Conservation (phyloP, 2,797 vertebrate genomes). For the Enoplosus armatus region DNA sequence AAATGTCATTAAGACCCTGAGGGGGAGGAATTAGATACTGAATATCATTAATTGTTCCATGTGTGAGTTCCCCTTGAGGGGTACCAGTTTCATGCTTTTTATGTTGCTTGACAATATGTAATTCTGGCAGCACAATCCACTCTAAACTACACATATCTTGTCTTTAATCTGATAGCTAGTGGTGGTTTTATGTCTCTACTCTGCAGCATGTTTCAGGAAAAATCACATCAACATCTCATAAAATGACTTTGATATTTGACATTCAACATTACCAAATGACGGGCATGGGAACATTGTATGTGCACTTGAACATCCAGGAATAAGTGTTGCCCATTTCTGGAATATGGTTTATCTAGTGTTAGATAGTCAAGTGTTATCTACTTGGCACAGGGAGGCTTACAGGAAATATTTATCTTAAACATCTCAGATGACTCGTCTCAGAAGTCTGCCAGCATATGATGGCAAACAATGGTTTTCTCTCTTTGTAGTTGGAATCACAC, state of each 20-base stretch:
- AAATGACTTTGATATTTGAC: constrained; percentile 59
- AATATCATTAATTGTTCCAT: constrained; percentile 15
- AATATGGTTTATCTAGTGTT: constrained; percentile 19
- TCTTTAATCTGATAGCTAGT: background rate
- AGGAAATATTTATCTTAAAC: constrained; percentile 52
- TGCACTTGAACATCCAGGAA: constrained; percentile 39
- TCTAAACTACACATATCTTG: constrained; percentile 2
- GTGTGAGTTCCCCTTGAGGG: background rate
- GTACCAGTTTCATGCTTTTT: constrained; percentile 5
- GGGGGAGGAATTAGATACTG: constrained; percentile 2
- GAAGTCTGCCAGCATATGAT: constrained; percentile 13
- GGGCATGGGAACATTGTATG: constrained; percentile 58
- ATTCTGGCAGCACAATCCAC: constrained; percentile 10
- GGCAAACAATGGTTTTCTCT: constrained; percentile 13
- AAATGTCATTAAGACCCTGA: constrained; percentile 20
- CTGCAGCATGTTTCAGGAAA: constrained; percentile 17
- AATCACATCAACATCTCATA: constrained; percentile 29
- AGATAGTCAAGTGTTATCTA: constrained; percentile 25
- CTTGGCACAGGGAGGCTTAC: constrained; percentile 28
- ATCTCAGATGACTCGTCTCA: constrained; percentile 46
- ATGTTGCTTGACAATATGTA: background rate
- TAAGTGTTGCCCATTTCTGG: constrained; percentile 30
- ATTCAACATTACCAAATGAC: constrained; percentile 56
- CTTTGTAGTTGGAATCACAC: constrained; percentile 1
- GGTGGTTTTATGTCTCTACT: background rate